These are phyloP conservation scores for Dilophus febrilis DNA, from an alignment of 2,888 invertebrate genomes.

Conservation along the genomic window DNA sequence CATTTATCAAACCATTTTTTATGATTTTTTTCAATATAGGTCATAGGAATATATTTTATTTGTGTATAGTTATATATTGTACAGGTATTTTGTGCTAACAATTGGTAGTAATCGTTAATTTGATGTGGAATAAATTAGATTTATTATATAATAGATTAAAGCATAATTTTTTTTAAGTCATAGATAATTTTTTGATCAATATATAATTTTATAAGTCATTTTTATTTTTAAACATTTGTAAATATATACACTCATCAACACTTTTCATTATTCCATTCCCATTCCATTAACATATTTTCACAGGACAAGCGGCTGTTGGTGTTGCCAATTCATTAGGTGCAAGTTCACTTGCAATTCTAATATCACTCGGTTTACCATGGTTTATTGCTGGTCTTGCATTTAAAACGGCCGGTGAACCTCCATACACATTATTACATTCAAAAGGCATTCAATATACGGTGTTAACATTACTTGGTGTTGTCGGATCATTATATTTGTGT, in stretches of 20 bases:
- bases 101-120: no score
- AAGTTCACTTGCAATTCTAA: constrained; percentile 58
- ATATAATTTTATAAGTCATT: no score
- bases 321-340: constrained; percentile 65
- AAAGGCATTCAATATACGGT: background rate
- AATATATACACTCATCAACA: background rate
- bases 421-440: background rate
- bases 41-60: no score
- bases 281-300: background rate
- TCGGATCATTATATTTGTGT: constrained; percentile 31
- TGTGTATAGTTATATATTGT: no score
- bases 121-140: no score
- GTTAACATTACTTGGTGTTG: background rate
- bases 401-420: no score
- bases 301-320: constrained; percentile 45
- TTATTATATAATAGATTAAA: no score
- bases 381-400: constrained; percentile 30
- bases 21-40: no score
- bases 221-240: background rate
- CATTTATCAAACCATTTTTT: no score
- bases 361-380: constrained; percentile 64
- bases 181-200: no score
- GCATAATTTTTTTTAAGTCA: no score
- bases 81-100: no score
- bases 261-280: background rate